Base-by-base conservation (phyloP, 2,888 invertebrate genomes). In the Cheilosia grossa region DNA sequence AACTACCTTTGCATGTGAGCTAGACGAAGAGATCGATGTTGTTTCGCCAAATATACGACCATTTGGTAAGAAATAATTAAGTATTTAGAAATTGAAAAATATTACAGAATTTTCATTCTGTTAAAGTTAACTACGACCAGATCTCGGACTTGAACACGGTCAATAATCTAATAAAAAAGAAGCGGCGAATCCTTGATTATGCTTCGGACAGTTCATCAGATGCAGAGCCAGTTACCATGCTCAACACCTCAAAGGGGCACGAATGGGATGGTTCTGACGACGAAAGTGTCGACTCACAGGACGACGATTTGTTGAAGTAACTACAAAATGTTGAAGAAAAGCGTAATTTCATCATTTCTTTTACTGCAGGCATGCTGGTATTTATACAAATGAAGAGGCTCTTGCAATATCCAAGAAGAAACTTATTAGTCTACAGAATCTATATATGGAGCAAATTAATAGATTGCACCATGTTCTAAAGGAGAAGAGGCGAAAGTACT, bases 381-480 rank as follows among this genome's bases (percentile, higher is more conserved):
- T 97, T 0, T 98, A 95, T 90, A 97, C 98, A 0, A 96, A 96
- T 0, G 97, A 98, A 89, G 98, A 98, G 91, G 96, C 97, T 0
- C 95, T 96, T 4, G 93, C 94, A 33, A 95, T 97, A 40, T 95
- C 97, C 0, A 94, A 95, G 88, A 95, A 95, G 70, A 96, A 96
- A 87, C 92, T 98, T 54, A 94, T 95, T 15, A 93, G 95, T 54
- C 92, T 98, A 1, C 97, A 98, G 90, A 94, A 95, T 0, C 93
- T 97, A 1, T 98, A 98, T 90, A 94, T 96, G 33, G 95, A 96
- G 49, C 97, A 98, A 91, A 96, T 97, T 91, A 94, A 94, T 80
- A 93, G 96, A 19, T 92, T 98, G 47, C 95, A 96, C 56, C 94
- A 95, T 83, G 90, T 95, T 13, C 92, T 98, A 53, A 94, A 94